A percentile compares a stretch with the other conserved stretches of the same genome.
Evolutionary conservation across 1,140 invertebrate genomes (phyloP).

Genomic region (Pachypeltis micranthus): DNA sequence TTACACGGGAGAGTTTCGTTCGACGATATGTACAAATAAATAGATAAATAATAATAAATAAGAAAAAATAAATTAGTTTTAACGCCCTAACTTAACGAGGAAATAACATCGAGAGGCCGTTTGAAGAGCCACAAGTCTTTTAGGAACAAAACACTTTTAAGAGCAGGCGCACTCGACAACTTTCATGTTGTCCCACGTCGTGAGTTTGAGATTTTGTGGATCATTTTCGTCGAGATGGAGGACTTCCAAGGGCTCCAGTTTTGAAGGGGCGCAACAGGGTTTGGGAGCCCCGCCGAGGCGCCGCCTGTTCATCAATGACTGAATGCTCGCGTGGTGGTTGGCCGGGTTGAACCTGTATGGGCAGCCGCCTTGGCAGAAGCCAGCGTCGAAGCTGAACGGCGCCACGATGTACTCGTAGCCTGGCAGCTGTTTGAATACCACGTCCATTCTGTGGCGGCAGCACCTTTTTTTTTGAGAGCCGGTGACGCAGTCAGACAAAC

Average conservation of each 20-base stretch:
- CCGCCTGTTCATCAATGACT: constrained; percentile 53
- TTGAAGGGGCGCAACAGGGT: constrained; percentile 59
- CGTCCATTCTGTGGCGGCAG: constrained; percentile 51
- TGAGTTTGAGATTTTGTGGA: constrained; percentile 48
- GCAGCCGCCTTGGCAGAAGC: constrained; percentile 58
- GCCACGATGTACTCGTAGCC: constrained; percentile 57
- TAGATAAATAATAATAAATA: constrained; percentile 17
- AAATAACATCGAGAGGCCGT: neutral
- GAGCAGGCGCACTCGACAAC: constrained; percentile 63
- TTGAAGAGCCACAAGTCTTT: neutral
- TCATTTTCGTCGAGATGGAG: constrained; percentile 52
- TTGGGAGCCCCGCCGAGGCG: constrained; percentile 44
- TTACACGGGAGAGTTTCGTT: neutral
- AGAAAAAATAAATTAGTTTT: neutral
- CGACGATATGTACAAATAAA: constrained; percentile 12
- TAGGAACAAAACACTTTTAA: constrained; percentile 31
- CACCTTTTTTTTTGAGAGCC: constrained; percentile 36
- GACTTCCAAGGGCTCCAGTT: constrained; percentile 52
- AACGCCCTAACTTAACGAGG: neutral
- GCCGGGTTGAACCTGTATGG: constrained; percentile 54
- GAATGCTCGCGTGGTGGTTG: constrained; percentile 57
- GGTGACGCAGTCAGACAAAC: constrained; percentile 4
- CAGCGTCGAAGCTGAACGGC: constrained; percentile 58
- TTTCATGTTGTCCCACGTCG: constrained; percentile 57
- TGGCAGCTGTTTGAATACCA: constrained; percentile 51